These are phyloP conservation scores for Pachliopta kotzebuea DNA, from an alignment of 2,888 invertebrate species.

Conservation along the genomic window DNA sequence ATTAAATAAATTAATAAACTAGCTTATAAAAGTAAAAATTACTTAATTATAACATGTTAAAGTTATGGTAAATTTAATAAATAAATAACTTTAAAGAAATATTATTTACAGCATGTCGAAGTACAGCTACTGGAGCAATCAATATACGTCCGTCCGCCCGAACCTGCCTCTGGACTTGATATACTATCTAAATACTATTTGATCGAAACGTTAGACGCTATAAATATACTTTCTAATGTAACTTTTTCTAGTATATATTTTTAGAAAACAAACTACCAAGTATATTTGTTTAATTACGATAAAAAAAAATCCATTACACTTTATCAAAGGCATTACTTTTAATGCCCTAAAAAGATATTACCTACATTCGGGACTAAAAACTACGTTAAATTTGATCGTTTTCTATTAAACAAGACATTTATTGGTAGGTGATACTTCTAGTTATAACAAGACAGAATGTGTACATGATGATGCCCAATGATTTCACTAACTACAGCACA, in stretches of 20 bases:
- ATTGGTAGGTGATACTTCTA: neutral
- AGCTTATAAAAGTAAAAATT: too few species aligned
- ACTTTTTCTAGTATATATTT: neutral
- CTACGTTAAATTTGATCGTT: too few species aligned
- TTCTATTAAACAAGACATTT: too few species aligned
- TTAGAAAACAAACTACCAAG: too few species aligned
- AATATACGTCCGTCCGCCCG: constrained; percentile 20
- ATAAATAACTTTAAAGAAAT: neutral
- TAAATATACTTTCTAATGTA: neutral
- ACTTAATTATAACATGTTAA: too few species aligned
- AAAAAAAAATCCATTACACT: too few species aligned
- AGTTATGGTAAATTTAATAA: too few species aligned
- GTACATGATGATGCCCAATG: neutral
- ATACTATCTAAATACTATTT: constrained; percentile 17
- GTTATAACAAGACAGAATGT: neutral
- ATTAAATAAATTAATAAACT: too few species aligned
- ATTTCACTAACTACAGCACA: neutral
- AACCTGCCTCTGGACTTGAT: constrained; percentile 8
- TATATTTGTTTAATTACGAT: too few species aligned
- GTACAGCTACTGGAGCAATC: constrained; percentile 7
- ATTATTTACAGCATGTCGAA: neutral
- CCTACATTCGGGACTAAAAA: too few species aligned
- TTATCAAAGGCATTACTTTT: too few species aligned
- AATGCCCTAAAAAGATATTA: too few species aligned
- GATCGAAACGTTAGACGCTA: constrained; percentile 7